Base-by-base conservation (phyloP, 2,888 invertebrate species). In the Troglohyphantes excavatus region DNA sequence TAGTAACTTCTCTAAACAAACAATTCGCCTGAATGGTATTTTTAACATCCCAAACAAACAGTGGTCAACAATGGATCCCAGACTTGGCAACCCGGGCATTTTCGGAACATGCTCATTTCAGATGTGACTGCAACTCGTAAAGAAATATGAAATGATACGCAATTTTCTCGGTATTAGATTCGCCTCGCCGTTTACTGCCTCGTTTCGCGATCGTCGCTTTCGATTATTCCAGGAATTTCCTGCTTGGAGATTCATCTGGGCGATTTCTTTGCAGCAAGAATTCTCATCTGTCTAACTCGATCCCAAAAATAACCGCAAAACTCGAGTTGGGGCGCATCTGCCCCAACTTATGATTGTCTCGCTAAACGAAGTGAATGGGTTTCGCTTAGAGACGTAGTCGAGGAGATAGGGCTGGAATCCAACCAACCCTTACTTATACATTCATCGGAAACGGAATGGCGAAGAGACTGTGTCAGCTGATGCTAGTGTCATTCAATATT, bases 181-280 rank as follows among this genome's bases (percentile, higher is more conserved):
- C 82, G 82, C 70, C 27, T 33, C 61, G 59, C 59, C 33, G 29
- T 81, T 81, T 81, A 33, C 68, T 21, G 61, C 81, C 33, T 59
- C 33, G 59, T 33, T 68, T 39, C n/a, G 26, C n/a, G 82, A 82
- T 82, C 59, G 82, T 82, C 82, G 82, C 39, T 82, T 70, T 82
- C 39, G 82, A 82, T 82, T 70, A 72, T 61, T 59, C 72, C 26
- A 21, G 82, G 82, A 82, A 82, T 82, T 82, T 82, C 70, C 61
- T 81, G 70, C 72, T 82, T 72, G 19, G 72, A 82, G 70, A 82
- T 82, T 53, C 82, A 70, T 33, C n/a, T 70, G 70, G 13, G 61
- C 61, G 70, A 82, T 82, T 70, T 39, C 26, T 43, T 29, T 9
- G 17, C 11, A 5, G 17, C 29, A 68, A 59, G 43, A 65, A 65